phyloP scores from a whole-genome alignment of 2,113 vertebrate species.

The Acrocephalus kingi region DNA sequence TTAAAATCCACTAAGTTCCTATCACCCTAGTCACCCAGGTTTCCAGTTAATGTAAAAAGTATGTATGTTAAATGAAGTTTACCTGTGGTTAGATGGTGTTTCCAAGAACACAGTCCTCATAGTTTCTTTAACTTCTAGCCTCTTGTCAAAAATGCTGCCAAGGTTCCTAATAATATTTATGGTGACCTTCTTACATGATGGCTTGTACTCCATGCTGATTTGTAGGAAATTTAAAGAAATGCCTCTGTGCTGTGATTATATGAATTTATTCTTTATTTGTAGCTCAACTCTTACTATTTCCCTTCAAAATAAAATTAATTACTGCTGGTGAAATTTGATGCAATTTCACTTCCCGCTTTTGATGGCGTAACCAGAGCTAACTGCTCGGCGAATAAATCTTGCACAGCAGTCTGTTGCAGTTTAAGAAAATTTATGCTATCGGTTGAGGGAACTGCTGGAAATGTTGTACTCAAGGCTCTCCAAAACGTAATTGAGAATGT shows the following conservation, averaged over 20 bases:
- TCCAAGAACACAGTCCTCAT: neutral
- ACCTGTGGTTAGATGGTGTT: neutral
- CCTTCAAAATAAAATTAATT: constrained; percentile 33
- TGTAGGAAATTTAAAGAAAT: neutral
- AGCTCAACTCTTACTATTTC: neutral
- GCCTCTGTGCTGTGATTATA: neutral
- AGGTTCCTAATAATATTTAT: neutral
- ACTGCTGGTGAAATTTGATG: neutral
- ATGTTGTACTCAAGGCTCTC: constrained; percentile 56
- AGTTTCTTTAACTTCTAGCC: neutral
- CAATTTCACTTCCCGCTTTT: neutral
- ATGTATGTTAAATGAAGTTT: neutral
- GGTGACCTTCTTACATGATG: neutral
- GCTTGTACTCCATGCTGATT: neutral
- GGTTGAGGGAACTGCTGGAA: constrained; percentile 44
- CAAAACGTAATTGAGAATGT: constrained; percentile 69
- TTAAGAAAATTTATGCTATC: constrained; percentile 66
- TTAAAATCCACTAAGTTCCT: neutral
- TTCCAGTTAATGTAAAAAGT: neutral
- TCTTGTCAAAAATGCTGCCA: neutral
- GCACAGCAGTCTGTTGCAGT: constrained; percentile 21
- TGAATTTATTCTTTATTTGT: neutral
- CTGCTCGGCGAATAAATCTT: constrained; percentile 62
- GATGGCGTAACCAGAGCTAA: constrained; percentile 39
- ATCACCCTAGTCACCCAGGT: neutral